Evolutionary conservation across 2,797 vertebrate genomes (phyloP).

Genomic region (Danio albolineatus): DNA sequence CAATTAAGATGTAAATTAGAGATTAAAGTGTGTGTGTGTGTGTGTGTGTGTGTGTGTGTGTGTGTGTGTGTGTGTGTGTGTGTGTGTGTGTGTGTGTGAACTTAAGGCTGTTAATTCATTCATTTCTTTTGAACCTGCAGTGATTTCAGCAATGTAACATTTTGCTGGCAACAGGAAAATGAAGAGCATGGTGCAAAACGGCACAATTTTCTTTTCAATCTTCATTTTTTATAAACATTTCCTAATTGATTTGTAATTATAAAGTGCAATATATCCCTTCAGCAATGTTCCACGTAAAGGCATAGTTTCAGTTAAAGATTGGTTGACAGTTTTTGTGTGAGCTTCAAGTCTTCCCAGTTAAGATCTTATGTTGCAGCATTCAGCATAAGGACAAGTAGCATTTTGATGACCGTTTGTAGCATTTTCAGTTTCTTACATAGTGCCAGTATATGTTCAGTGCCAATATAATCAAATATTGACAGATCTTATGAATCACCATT

Average conservation of each 20-base stretch:
- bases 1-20: slow-evolving; percentile 15
- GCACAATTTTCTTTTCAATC: not conserved
- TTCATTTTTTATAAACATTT: not conserved
- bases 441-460: too few species aligned
- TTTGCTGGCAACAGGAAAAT: not conserved
- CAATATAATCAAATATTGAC: too few species aligned
- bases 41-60: not conserved
- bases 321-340: too few species aligned
- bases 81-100: not conserved
- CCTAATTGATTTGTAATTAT: not conserved
- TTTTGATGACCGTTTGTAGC: too few species aligned
- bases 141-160: not conserved
- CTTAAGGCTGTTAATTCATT: not conserved
- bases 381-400: too few species aligned
- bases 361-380: too few species aligned
- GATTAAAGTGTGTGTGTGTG: not conserved
- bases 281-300: too few species aligned
- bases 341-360: too few species aligned
- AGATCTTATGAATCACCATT: too few species aligned
- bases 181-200: not conserved
- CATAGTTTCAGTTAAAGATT: too few species aligned
- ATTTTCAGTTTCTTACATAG: too few species aligned
- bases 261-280: not conserved
- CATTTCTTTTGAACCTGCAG: not conserved
- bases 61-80: slow-evolving; percentile 2